Percentiles rank a stretch among this genome's conserved stretches.
These are phyloP conservation scores for Melanargia galathea DNA, from an alignment of 2,888 invertebrate genomes.

Conservation along the genomic window DNA sequence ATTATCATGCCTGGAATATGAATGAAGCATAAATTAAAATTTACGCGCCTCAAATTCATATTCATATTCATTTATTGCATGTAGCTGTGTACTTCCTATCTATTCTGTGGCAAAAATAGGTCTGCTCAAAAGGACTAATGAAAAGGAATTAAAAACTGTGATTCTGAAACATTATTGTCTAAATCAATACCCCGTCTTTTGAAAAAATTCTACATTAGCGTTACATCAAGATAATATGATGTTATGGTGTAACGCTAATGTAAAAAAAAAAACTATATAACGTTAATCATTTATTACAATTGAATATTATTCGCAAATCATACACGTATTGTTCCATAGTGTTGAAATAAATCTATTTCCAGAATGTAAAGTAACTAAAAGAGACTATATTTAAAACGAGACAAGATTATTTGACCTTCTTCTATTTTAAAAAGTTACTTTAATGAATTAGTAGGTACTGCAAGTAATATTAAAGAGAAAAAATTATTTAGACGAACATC, in stretches of 20 bases:
- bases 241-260: background rate
- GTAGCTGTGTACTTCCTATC: background rate
- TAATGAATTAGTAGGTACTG: too few species aligned
- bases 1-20: constrained; percentile 46
- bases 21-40: constrained; percentile 52
- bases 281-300: constrained; percentile 33
- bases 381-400: too few species aligned
- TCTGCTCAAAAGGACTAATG: too few species aligned
- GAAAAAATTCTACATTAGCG: too few species aligned
- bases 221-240: too few species aligned
- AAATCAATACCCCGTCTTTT: too few species aligned
- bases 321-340: constrained; percentile 49
- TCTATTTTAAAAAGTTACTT: too few species aligned
- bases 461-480: too few species aligned
- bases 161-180: too few species aligned
- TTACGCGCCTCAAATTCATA: constrained; percentile 13
- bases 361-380: constrained; percentile 41
- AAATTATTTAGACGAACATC: too few species aligned
- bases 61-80: constrained; percentile 15
- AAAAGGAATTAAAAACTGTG: too few species aligned
- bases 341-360: constrained; percentile 42
- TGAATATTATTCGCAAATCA: constrained; percentile 44
- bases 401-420: too few species aligned
- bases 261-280: constrained; percentile 16
- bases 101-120: background rate